Evolutionary conservation across 2,113 vertebrate species (phyloP).

Genomic region (Chamaetylas fuelleborni): DNA sequence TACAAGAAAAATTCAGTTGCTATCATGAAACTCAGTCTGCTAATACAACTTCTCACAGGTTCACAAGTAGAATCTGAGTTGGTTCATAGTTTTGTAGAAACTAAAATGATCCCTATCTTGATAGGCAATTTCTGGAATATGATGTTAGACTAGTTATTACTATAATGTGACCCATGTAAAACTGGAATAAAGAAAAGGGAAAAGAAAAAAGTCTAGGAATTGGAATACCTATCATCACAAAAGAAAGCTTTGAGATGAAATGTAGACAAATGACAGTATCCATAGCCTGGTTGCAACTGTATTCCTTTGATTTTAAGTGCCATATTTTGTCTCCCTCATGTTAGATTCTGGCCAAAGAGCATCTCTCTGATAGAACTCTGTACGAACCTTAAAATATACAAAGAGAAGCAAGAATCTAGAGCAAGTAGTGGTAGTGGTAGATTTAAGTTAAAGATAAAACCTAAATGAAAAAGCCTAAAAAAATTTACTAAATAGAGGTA

Average conservation of each 20-base stretch:
- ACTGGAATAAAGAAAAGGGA: background rate
- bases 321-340: background rate
- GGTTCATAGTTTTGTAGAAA: background rate
- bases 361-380: background rate
- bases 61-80: background rate
- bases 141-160: background rate
- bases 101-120: background rate
- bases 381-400: background rate
- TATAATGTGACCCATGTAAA: background rate
- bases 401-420: background rate
- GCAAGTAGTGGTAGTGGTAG: background rate
- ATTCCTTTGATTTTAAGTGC: background rate
- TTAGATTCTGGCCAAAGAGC: background rate
- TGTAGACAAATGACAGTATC: background rate
- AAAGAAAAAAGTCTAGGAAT: background rate
- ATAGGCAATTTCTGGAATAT: background rate
- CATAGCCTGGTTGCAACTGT: background rate
- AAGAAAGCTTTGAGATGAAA: background rate
- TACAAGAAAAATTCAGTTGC: background rate
- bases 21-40: background rate
- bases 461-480: background rate
- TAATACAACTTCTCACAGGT: background rate
- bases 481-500: background rate
- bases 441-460: background rate
- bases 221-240: background rate